These are phyloP conservation scores for Sphaerophoria rueppellii DNA, from an alignment of 2,888 invertebrate species.

Conservation along the genomic window DNA sequence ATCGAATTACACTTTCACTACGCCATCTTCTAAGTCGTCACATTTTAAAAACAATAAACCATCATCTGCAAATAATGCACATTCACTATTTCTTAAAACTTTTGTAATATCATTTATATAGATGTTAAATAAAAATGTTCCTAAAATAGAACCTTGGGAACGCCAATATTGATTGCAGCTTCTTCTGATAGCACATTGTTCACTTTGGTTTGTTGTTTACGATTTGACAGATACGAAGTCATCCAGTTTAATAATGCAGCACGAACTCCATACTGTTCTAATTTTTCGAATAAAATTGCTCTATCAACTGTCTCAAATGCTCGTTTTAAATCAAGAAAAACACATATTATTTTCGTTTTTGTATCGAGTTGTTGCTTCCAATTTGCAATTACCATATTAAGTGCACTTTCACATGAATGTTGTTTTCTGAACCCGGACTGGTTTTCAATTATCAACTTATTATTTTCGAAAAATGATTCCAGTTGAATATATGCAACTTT, in stretches of 20 bases:
- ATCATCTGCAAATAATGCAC: neutral
- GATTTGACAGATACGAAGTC: neutral
- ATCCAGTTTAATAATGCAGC: neutral
- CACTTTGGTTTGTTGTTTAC: neutral
- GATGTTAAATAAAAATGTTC: neutral
- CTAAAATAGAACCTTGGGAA: neutral
- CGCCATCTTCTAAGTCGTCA: neutral
- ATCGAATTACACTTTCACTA: neutral
- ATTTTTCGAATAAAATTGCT: neutral
- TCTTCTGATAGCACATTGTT: neutral
- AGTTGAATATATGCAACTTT: no score
- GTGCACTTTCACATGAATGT: constrained; percentile 25
- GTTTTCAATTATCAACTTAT: neutral
- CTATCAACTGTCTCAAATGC: neutral
- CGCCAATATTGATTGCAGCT: neutral
- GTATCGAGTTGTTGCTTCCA: neutral
- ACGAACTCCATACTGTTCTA: neutral
- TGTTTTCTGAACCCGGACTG: constrained; percentile 18
- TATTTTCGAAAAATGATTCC: no score
- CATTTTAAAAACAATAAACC: neutral
- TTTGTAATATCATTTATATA: no score
- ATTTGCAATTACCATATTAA: neutral
- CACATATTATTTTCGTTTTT: neutral
- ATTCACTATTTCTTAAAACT: neutral
- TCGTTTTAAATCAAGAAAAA: neutral